These are phyloP conservation scores for Matsumyia berberina DNA, from an alignment of 2,888 invertebrate genomes.

Conservation along the genomic window DNA sequence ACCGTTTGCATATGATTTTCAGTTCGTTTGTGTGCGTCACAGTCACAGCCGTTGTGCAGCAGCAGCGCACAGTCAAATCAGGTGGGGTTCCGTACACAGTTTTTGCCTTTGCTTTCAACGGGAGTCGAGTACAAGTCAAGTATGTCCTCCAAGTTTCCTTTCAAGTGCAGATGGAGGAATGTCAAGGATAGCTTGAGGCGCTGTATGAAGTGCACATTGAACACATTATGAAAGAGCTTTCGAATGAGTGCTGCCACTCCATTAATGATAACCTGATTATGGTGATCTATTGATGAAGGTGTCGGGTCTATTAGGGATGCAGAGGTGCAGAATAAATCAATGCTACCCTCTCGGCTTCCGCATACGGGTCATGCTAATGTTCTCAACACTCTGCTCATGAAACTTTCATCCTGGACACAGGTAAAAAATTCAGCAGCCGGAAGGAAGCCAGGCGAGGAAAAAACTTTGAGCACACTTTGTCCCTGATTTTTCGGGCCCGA, in stretches of 20 bases:
- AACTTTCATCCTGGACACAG: slow-evolving; percentile 52
- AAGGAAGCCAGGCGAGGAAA: slow-evolving; percentile 4
- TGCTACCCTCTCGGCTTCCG: slow-evolving; percentile 37
- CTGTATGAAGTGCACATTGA: slow-evolving; percentile 21
- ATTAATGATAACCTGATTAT: slow-evolving; percentile 42
- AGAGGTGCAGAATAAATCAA: slow-evolving; percentile 53
- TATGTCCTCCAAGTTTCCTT: slow-evolving; percentile 64
- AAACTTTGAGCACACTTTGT: background rate
- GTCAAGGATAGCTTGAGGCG: slow-evolving; percentile 70
- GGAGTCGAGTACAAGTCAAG: slow-evolving; percentile 46
- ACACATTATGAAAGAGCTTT: slow-evolving; percentile 24
- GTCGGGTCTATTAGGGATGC: slow-evolving; percentile 54
- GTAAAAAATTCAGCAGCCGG: slow-evolving; percentile 13
- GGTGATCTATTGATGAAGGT: slow-evolving; percentile 34
- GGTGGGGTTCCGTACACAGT: slow-evolving; percentile 23
- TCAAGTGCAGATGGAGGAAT: slow-evolving; percentile 70
- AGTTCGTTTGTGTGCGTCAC: slow-evolving; percentile 10
- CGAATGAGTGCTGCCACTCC: slow-evolving; percentile 29
- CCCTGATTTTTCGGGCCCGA: background rate
- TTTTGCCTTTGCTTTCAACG: background rate
- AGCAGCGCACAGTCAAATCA: slow-evolving; percentile 28
- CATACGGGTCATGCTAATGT: slow-evolving; percentile 42
- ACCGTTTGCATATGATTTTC: slow-evolving; percentile 53
- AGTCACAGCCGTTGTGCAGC: background rate
- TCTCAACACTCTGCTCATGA: slow-evolving; percentile 21